Base-by-base conservation (phyloP, 1,140 invertebrate species). In the Gryon sp. region DNA sequence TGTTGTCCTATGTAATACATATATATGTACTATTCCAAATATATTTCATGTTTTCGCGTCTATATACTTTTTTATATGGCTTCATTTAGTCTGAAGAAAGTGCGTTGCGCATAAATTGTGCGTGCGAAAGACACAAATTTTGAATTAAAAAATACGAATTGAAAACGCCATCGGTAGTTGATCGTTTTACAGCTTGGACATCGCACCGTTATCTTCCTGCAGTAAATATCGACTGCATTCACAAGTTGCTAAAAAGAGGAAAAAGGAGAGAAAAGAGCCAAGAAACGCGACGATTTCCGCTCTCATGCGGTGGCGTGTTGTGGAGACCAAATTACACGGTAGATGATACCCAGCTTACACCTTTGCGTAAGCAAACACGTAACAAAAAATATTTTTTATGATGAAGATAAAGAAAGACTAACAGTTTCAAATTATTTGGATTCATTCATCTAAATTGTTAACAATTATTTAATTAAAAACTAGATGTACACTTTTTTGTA, bases 291-390 rank as follows among this genome's bases (percentile, higher is more conserved):
- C 43, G 69, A 66, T 76, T 80, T 82, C 80, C 78, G 77, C 53
- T 83, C 74, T 48, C 82, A 78, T 82, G 78, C 80, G 79, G 78
- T 83, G 62, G 65, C 26, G 46, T 74, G 74, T 77, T 63, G 73
- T 83, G 80, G 76, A 66, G 78, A 53, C 76, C 34, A 82, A 85
- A 85, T 85, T 85, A 81, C 78, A 80, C 75, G 76, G 80, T 80
- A 83, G 76, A 80, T 82, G 78, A 38, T 68, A 74, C 76, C 75
- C 72, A 76, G 15, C 75, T 80, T 74, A 65, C 77, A 72, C 80
- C 45, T 52, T 52, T 20, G 16, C 26, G 22, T 34, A 28, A 40
- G 11, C 16, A 45, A 50, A 48, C 30, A 36, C 45, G 4, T 20
- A 15, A 40, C 1, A 2, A 45, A 55, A 55, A 69, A 45, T 55